Base-by-base conservation (phyloP, 92 coral and sea anemone genomes). In the Epizoanthus scotinus region DNA sequence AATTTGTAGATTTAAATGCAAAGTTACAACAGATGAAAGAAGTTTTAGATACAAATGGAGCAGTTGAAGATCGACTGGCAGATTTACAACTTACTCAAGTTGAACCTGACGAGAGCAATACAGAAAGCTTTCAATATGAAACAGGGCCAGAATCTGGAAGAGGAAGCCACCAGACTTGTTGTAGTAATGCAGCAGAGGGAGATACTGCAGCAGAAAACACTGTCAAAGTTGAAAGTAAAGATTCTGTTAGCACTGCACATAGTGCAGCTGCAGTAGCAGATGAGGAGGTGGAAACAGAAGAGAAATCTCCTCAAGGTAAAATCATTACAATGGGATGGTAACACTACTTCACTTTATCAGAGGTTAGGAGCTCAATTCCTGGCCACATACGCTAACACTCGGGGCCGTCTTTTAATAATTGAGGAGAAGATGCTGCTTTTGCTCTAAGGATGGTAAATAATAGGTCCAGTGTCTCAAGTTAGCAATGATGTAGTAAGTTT, bases 181-280 rank as follows among this genome's bases (percentile, higher is more conserved):
- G 36, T 44, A 52, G 63, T 26, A 10, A 27, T 9, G 59, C 15
- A 9, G 63, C 17, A 19, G 78, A 82, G 31, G 54, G 29, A n/a
- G 14, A 42, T 54, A 62, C 44, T 49, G 53, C 31, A 24, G 12
- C 10, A 6, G 28, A 31, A 0, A n/a, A 53, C 52, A 26, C 58
- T 9, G 55, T n/a, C n/a, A n/a, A 4, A 38, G 72, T 28, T 13
- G 15, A 38, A 38, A 71, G 15, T 68, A 24, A 40, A 22, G 29
- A 5, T 26, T 34, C 42, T 8, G 52, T 3, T 63, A 70, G n/a
- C 25, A 81, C 13, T 10, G 24, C 10, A 12, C 24, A 40, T 21
- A 75, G 61, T 25, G 54, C n/a, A 62, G 44, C 56, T 29, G 42
- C n/a, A 74, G 42, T 47, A 6, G 18, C 65, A 40, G 71, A 75